phyloP scores from a whole-genome alignment of 2,113 vertebrate species.

The Eulemur macaco region DNA sequence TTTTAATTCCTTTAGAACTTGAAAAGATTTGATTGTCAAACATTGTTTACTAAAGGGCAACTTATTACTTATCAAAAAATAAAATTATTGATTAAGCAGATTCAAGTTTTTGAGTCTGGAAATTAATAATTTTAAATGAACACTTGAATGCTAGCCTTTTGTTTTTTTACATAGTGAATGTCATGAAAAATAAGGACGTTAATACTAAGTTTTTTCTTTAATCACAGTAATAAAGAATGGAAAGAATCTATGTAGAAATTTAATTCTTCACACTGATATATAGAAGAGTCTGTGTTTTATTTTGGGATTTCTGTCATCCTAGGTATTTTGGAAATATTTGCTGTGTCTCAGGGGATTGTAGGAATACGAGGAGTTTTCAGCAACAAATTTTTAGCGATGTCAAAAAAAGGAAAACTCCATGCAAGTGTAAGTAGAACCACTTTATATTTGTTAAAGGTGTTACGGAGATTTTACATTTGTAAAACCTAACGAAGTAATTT shows the following conservation, averaged over 20 bases:
- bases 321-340: conserved; percentile 99
- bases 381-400: conserved; percentile 99
- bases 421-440: conserved; percentile 92
- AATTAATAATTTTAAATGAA: conserved; percentile 43
- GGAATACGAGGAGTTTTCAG: conserved; percentile 98
- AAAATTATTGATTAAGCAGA: not conserved
- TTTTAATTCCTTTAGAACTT: not conserved
- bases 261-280: conserved; percentile 72
- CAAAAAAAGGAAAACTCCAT: conserved; percentile 97
- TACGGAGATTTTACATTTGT: not conserved
- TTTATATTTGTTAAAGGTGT: conserved; percentile 73
- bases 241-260: conserved; percentile 43
- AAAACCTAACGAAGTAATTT: not conserved
- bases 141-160: not conserved
- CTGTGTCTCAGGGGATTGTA: conserved; percentile 97
- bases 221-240: not conserved
- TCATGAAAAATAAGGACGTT: not conserved
- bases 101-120: not conserved
- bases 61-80: not conserved
- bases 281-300: conserved; percentile 86
- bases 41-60: conserved; percentile 5
- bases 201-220: not conserved
- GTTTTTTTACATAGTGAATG: not conserved
- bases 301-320: conserved; percentile 90
- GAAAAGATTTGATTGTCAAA: not conserved